A percentile compares a stretch with the other conserved stretches of the same genome.
Conservation (phyloP, 1,140 invertebrate species). For the Thaumetopoea pityocampa region DNA sequence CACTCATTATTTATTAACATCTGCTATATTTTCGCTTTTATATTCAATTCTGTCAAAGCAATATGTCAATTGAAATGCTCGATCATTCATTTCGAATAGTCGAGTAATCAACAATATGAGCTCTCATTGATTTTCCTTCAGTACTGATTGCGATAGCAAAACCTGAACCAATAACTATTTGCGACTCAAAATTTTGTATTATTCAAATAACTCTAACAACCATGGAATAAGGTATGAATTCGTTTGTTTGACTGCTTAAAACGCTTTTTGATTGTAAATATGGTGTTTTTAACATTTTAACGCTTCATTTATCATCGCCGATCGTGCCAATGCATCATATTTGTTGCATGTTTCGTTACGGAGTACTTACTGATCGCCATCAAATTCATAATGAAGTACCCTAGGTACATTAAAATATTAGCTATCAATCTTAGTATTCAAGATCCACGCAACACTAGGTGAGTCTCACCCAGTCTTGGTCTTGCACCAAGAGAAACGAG, state of each 20-base stretch:
- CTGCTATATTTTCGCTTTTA: no score
- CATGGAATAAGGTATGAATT: conserved; percentile 20
- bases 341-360: conserved; percentile 67
- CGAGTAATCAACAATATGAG: conserved; percentile 65
- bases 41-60: conserved; percentile 5
- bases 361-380: conserved; percentile 56
- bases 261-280: conserved; percentile 6
- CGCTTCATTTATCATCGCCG: conserved; percentile 43
- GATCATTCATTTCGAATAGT: conserved; percentile 57
- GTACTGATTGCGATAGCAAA: conserved; percentile 61
- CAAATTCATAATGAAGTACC: conserved; percentile 55
- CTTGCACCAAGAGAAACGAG: no score
- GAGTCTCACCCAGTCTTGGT: no score
- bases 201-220: conserved; percentile 8
- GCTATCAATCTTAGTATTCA: conserved; percentile 31
- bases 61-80: conserved; percentile 29
- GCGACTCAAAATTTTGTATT: no score
- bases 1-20: no score
- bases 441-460: no score
- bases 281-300: conserved; percentile 37
- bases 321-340: conserved; percentile 70
- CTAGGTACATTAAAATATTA: conserved; percentile 46
- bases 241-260: conserved; percentile 4
- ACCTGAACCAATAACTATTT: conserved; percentile 14
- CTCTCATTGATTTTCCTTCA: conserved; percentile 63